Percentiles rank a stretch among this genome's conserved stretches.
These are phyloP conservation scores for Microtus agrestis DNA, from an alignment of 2,797 vertebrate species.

Conservation along the genomic window DNA sequence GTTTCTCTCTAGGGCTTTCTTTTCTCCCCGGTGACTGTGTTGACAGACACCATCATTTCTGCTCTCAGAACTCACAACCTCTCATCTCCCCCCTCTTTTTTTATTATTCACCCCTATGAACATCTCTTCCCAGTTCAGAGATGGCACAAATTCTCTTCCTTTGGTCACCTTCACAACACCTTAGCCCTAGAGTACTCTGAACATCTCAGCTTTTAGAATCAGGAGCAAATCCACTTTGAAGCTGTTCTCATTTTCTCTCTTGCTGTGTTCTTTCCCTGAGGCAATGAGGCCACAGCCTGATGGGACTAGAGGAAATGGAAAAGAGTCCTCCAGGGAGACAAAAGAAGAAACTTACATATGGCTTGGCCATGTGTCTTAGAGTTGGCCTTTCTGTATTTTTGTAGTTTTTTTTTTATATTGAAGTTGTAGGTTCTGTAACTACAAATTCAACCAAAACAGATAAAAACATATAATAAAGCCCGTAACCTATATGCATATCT, in stretches of 20 bases:
- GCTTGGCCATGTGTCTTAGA: not conserved
- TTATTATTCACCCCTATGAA: not conserved
- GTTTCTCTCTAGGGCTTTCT: not conserved
- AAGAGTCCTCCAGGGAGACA: not conserved
- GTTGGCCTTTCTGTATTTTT: not conserved
- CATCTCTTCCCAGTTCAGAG: not conserved
- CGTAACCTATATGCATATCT: not conserved
- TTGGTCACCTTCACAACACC: not conserved
- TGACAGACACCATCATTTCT: not conserved
- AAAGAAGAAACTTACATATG: not conserved
- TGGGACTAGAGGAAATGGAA: not conserved
- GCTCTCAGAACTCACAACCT: not conserved
- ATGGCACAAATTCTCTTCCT: not conserved
- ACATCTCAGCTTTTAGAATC: slow-evolving; percentile 1
- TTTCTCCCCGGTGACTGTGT: not conserved
- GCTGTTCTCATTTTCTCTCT: not conserved
- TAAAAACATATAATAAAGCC: not conserved
- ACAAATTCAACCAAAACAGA: not conserved
- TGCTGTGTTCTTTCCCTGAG: not conserved
- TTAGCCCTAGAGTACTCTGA: not conserved
- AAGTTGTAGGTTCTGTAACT: not conserved
- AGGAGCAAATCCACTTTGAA: slow-evolving; percentile 27
- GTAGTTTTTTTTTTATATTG: not conserved
- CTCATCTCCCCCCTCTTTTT: not conserved
- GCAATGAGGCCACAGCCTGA: not conserved